Conservation (phyloP, 2,113 vertebrate genomes). For the Phycodurus eques region DNA sequence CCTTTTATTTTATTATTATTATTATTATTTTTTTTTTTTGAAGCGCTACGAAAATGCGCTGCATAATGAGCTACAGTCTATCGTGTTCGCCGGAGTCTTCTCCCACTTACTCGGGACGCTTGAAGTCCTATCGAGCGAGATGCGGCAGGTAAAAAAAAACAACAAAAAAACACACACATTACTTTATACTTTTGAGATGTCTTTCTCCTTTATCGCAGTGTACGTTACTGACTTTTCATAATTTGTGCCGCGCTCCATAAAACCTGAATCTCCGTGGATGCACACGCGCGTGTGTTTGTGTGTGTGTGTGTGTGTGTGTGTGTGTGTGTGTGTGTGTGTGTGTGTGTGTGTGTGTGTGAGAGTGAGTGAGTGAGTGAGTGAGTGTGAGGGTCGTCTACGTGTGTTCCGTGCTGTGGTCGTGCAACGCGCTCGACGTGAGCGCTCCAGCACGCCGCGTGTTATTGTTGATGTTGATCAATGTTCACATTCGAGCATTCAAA, state of each 20-base stretch:
- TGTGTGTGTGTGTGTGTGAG: too few species aligned
- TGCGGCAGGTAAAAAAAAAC: constrained; percentile 59
- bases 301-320: too few species aligned
- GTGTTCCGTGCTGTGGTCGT: neutral
- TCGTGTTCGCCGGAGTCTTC: constrained; percentile 64
- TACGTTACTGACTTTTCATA: neutral
- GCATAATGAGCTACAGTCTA: constrained; percentile 66
- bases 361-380: neutral
- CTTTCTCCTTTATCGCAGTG: too few species aligned
- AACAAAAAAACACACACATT: neutral
- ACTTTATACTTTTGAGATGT: neutral
- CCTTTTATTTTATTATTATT: neutral
- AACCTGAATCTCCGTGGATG: neutral
- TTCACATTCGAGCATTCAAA: neutral
- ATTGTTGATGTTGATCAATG: neutral
- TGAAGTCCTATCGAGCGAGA: constrained; percentile 51
- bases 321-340: neutral
- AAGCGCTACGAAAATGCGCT: constrained; percentile 54
- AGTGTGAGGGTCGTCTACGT: neutral
- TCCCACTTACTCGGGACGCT: constrained; percentile 43
- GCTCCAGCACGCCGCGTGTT: too few species aligned
- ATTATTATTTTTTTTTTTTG: neutral
- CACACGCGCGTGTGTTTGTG: neutral
- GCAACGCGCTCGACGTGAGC: neutral
- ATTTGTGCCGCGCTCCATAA: neutral